Conservation (phyloP, 2,888 invertebrate genomes). For the Odontocolon sp. region DNA sequence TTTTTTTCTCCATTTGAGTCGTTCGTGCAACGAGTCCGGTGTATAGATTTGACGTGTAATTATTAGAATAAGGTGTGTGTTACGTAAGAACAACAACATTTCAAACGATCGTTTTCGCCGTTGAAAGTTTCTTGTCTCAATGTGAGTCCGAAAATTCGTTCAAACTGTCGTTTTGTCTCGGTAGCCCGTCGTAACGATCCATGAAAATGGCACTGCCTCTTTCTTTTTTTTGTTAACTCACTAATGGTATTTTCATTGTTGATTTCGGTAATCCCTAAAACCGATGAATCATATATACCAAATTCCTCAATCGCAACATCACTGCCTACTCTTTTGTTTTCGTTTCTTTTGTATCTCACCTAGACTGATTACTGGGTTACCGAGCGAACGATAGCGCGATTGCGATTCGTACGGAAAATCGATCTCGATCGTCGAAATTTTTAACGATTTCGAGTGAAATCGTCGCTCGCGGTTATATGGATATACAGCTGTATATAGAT, state of each 20-base stretch:
- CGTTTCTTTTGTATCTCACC: conserved; percentile 21
- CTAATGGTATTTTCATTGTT: background rate
- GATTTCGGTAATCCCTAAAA: background rate
- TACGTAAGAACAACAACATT: conserved; percentile 17
- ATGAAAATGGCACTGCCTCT: background rate
- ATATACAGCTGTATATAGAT: no score
- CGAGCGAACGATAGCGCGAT: background rate
- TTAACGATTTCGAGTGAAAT: background rate
- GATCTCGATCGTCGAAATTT: background rate
- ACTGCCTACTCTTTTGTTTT: no score
- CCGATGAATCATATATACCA: background rate
- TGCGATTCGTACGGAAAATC: background rate
- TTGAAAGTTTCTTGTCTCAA: conserved; percentile 13
- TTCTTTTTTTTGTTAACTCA: background rate
- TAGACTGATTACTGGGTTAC: conserved; percentile 16
- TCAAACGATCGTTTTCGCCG: conserved; percentile 11
- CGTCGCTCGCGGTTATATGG: no score
- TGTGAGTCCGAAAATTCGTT: conserved; percentile 20
- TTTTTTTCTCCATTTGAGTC: conserved; percentile 41
- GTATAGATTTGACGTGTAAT: conserved; percentile 32
- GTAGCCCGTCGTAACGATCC: conserved; percentile 9
- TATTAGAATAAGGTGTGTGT: conserved; percentile 31
- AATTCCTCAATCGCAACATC: conserved; percentile 43
- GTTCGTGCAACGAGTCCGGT: conserved; percentile 58
- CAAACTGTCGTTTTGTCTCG: conserved; percentile 36